A percentile compares a stretch with the other conserved stretches of the same genome.
phyloP scores from a whole-genome alignment of 2,888 invertebrate species.

The Lasioglossum morio region DNA sequence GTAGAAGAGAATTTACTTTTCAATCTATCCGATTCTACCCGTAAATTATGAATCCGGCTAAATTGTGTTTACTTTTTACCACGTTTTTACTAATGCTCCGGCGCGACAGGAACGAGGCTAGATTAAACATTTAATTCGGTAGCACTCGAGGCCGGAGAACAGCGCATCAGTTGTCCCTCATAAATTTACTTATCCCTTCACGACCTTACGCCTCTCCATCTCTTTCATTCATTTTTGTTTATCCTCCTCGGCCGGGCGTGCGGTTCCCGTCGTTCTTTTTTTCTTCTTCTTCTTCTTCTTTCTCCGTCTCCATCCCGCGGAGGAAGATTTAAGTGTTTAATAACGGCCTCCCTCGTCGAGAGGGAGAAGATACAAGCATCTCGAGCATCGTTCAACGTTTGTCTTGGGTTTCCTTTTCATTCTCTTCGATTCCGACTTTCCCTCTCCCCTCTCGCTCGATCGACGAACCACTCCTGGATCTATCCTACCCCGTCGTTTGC shows the following conservation, averaged over 20 bases:
- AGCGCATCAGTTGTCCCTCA: constrained; percentile 55
- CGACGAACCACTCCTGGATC: not conserved
- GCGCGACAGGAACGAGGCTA: constrained; percentile 11
- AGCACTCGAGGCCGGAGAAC: constrained; percentile 41
- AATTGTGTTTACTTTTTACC: not conserved
- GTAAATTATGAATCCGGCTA: not conserved
- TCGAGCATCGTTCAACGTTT: constrained; percentile 56
- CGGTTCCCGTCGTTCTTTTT: constrained; percentile 25
- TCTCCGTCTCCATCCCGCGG: constrained; percentile 55
- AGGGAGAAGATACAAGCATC: constrained; percentile 48
- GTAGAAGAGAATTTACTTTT: no score
- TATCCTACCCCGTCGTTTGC: constrained; percentile 1
- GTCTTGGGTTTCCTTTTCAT: constrained; percentile 38
- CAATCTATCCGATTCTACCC: not conserved
- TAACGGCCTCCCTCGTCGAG: constrained; percentile 68
- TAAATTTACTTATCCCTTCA: constrained; percentile 67
- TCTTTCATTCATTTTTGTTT: constrained; percentile 55
- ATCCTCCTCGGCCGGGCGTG: constrained; percentile 37
- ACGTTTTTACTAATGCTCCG: not conserved
- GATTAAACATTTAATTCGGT: constrained; percentile 58
- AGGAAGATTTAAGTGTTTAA: constrained; percentile 79
- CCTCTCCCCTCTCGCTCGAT: not conserved
- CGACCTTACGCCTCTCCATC: constrained; percentile 12
- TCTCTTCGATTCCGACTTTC: constrained; percentile 23
- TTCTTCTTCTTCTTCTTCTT: constrained; percentile 12